These are phyloP conservation scores for Andricus curvator DNA, from an alignment of 2,888 invertebrate genomes.

Conservation along the genomic window DNA sequence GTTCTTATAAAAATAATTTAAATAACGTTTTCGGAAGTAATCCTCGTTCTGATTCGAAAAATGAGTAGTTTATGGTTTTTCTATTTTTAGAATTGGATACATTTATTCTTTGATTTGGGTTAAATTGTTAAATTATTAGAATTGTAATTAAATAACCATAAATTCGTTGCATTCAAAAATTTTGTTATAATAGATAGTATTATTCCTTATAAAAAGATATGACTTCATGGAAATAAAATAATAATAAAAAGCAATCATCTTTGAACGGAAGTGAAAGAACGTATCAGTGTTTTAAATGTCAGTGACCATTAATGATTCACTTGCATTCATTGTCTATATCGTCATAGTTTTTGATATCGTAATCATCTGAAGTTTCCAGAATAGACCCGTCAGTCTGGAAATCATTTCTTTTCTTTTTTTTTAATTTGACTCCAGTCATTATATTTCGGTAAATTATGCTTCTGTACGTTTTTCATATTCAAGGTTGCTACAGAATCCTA, in stretches of 20 bases:
- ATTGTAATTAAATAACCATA: too few species aligned
- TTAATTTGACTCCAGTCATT: neutral
- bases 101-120: too few species aligned
- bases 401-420: neutral
- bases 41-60: neutral
- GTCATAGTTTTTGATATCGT: neutral
- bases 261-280: conserved; percentile 16
- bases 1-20: neutral
- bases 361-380: neutral
- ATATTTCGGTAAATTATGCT: too few species aligned
- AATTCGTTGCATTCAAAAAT: too few species aligned
- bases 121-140: too few species aligned
- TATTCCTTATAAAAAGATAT: conserved; percentile 19
- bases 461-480: too few species aligned
- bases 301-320: conserved; percentile 26
- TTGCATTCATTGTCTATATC: neutral
- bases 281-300: conserved; percentile 25
- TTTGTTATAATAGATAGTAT: neutral
- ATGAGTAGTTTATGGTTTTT: neutral
- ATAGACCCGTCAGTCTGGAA: neutral
- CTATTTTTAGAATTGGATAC: neutral
- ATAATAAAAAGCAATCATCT: neutral
- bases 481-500: too few species aligned
- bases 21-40: neutral
- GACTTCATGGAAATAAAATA: conserved; percentile 11